These are phyloP conservation scores for zebrafish (Danio rerio) DNA, from an alignment of 2,113 vertebrate genomes.

Conservation along the genomic window DNA sequence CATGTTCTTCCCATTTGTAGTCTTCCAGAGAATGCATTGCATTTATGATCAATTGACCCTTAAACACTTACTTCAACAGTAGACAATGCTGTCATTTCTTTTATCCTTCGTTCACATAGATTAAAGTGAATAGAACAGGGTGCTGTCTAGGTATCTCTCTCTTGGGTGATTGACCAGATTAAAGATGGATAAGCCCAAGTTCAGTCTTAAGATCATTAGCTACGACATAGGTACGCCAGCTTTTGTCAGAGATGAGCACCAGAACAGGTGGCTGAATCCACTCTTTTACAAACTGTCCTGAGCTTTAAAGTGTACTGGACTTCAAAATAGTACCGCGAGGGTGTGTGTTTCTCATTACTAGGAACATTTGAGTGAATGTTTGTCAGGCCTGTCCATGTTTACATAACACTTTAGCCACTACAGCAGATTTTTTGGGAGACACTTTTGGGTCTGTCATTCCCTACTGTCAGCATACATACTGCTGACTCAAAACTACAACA, in stretches of 20 bases:
- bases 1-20: neutral
- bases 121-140: neutral
- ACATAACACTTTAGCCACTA: conserved; percentile 44
- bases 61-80: neutral
- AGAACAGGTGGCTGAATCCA: neutral
- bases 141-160: neutral
- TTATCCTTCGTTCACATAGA: neutral
- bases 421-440: conserved; percentile 35
- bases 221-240: conserved; percentile 8
- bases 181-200: conserved; percentile 30
- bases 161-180: conserved; percentile 35
- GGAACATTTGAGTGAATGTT: neutral
- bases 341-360: neutral
- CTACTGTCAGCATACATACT: conserved; percentile 21
- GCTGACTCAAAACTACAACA: neutral
- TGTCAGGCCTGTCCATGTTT: conserved; percentile 36
- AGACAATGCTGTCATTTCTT: neutral
- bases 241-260: neutral
- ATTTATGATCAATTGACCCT: neutral
- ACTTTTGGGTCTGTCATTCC: conserved; percentile 34
- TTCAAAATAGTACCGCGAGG: neutral
- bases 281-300: neutral
- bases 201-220: conserved; percentile 42
- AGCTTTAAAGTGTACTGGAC: neutral
- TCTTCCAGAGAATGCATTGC: neutral